phyloP scores from a whole-genome alignment of 2,888 invertebrate genomes.

The Neoitamus cyanurus region DNA sequence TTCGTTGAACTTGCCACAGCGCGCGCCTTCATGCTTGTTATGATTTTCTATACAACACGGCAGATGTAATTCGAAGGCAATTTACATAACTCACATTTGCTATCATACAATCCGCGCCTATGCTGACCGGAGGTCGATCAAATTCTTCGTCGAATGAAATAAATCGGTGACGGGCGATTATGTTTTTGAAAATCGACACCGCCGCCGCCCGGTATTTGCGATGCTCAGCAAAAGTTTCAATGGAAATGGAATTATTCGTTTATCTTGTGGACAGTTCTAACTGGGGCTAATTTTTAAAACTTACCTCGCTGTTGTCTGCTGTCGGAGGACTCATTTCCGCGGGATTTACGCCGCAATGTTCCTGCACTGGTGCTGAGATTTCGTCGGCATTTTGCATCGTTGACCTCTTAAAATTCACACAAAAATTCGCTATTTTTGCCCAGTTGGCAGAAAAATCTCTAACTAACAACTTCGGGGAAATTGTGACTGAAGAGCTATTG shows the following conservation, averaged over 20 bases:
- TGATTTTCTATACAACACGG: background rate
- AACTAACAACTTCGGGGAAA: background rate
- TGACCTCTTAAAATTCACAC: background rate
- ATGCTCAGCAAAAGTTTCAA: background rate
- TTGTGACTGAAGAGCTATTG: background rate
- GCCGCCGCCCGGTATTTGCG: background rate
- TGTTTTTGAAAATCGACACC: slow-evolving; percentile 4
- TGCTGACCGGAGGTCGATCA: background rate
- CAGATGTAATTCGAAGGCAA: background rate
- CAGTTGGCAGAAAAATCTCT: background rate
- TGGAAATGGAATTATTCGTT: background rate
- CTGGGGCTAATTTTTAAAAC: background rate
- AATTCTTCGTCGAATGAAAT: slow-evolving; percentile 20
- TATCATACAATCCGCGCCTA: background rate
- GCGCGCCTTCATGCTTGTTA: background rate
- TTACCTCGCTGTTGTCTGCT: background rate
- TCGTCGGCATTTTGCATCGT: background rate
- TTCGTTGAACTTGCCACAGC: background rate
- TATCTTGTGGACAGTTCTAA: background rate
- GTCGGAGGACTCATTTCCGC: background rate
- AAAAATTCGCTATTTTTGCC: background rate
- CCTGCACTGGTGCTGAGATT: background rate
- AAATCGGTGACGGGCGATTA: background rate
- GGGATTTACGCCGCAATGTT: background rate
- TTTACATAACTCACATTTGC: background rate